Evolutionary conservation across 1,140 invertebrate species (phyloP).

Genomic region (Caerostris darwini): DNA sequence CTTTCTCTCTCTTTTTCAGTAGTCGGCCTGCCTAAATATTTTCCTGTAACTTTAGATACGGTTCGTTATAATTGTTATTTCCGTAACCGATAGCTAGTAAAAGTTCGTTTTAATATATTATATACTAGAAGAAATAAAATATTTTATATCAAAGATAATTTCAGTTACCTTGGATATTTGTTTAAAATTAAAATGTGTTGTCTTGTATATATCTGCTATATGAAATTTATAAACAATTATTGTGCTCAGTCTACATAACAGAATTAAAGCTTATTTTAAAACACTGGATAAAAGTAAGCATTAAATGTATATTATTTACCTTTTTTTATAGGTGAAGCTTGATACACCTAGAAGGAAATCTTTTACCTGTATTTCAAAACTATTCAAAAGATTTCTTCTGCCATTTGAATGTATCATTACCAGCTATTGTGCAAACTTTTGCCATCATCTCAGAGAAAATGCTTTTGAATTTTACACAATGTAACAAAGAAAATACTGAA

Average conservation of each 20-base stretch:
- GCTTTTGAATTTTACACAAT: not conserved
- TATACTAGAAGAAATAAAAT: not conserved
- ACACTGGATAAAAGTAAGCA: not conserved
- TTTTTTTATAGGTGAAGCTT: not conserved
- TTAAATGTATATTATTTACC: not conserved
- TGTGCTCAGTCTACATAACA: not conserved
- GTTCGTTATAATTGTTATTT: not conserved
- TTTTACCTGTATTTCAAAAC: not conserved
- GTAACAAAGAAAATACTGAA: not conserved
- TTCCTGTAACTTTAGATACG: not conserved
- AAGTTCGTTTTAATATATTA: not conserved
- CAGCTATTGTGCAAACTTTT: not conserved
- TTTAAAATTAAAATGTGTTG: not conserved
- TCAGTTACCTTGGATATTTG: not conserved
- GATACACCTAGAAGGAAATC: not conserved
- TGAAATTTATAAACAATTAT: not conserved
- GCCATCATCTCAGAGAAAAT: not conserved
- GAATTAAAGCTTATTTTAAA: not conserved
- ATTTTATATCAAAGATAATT: not conserved
- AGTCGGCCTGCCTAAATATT: not conserved
- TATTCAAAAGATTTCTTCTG: not conserved
- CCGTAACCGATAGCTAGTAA: not conserved
- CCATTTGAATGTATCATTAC: not conserved
- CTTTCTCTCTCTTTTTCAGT: too few relatives aligned
- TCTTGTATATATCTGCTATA: not conserved